phyloP scores from a whole-genome alignment of 2,113 vertebrate species.

The Entomyzon cyanotis region DNA sequence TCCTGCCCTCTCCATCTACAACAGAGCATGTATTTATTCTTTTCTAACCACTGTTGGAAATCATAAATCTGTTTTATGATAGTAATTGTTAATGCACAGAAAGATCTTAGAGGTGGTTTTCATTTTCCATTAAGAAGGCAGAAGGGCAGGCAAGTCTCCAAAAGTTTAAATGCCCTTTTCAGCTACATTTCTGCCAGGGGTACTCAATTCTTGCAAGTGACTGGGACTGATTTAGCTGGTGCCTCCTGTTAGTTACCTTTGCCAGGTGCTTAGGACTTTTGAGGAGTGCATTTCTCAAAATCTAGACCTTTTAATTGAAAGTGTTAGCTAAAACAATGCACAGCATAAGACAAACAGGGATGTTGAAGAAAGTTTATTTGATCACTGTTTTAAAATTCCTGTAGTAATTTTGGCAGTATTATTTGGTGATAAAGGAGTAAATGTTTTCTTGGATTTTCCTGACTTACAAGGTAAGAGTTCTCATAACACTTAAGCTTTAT shows the following conservation, averaged over 20 bases:
- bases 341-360: not conserved
- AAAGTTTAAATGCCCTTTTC: not conserved
- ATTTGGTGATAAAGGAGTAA: not conserved
- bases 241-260: not conserved
- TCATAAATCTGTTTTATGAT: not conserved
- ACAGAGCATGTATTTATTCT: fast-evolving
- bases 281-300: not conserved
- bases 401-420: not conserved
- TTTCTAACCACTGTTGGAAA: not conserved
- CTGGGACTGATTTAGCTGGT: not conserved
- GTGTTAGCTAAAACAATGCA: not conserved
- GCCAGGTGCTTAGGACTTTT: not conserved
- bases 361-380: not conserved
- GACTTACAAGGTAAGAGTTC: not conserved
- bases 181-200: not conserved
- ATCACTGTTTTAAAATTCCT: not conserved
- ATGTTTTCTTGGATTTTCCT: not conserved
- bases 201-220: not conserved
- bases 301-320: not conserved
- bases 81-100: not conserved
- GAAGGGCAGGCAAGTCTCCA: not conserved
- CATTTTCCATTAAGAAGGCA: not conserved
- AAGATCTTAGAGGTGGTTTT: not conserved
- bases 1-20: not conserved
- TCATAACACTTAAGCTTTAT: not conserved